Conservation (phyloP, 2,113 vertebrate species). For the Notarius lentiginosus region DNA sequence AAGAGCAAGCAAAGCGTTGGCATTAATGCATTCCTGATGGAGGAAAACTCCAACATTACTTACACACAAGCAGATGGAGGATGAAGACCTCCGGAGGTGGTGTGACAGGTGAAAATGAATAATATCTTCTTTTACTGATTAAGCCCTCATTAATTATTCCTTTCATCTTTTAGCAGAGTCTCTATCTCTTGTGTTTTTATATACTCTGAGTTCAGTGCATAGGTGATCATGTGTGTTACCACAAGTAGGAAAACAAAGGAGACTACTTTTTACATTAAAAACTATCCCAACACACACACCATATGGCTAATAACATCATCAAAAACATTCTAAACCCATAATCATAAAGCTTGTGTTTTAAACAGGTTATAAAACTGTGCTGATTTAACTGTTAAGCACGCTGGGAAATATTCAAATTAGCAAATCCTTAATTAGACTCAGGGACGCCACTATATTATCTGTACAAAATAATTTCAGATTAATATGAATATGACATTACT, state of each 20-base stretch:
- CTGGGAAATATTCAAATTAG: background rate
- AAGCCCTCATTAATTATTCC: constrained; percentile 18
- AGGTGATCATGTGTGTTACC: background rate
- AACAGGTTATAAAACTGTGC: background rate
- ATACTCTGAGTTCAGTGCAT: background rate
- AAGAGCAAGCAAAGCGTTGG: constrained; percentile 71
- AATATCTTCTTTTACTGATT: constrained; percentile 31
- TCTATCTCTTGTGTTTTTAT: background rate
- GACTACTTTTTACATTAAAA: background rate
- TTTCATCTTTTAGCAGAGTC: background rate
- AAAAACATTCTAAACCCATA: background rate
- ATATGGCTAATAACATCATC: background rate
- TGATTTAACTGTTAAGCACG: background rate
- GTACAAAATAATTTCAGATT: background rate
- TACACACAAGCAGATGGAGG: constrained; percentile 52
- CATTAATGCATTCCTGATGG: constrained; percentile 68
- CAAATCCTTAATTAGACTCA: background rate
- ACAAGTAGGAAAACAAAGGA: background rate
- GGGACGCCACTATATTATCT: background rate
- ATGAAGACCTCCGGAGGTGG: constrained; percentile 15
- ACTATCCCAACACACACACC: background rate
- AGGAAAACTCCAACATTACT: constrained; percentile 57
- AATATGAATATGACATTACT: background rate
- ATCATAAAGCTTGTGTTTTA: background rate
- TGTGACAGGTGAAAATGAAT: constrained; percentile 29